Conservation (phyloP, 2,113 vertebrate species). For the Malurus elegans region DNA sequence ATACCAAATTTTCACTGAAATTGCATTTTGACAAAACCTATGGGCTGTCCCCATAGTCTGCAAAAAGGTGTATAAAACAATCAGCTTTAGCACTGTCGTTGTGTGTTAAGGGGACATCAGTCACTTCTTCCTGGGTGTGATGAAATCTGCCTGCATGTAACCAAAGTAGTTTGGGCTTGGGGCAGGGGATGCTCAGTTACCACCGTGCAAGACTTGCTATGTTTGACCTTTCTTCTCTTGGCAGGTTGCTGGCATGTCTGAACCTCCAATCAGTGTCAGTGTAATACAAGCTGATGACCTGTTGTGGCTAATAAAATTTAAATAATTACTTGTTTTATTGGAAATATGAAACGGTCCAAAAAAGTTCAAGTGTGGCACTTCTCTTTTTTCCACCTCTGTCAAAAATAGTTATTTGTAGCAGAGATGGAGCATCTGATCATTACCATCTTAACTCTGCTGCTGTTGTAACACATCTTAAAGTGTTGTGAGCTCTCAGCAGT, state of each 20-base stretch:
- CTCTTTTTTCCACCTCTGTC: background rate
- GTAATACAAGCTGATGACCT: background rate
- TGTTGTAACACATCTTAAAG: background rate
- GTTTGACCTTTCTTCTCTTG: slow-evolving; percentile 23
- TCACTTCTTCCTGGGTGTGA: background rate
- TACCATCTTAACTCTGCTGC: background rate
- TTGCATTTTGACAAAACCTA: background rate
- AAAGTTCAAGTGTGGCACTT: background rate
- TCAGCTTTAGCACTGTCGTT: background rate
- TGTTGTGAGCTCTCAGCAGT: background rate
- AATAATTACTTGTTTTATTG: background rate
- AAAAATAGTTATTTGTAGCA: background rate
- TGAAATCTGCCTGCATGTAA: background rate
- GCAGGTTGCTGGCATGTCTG: slow-evolving; percentile 33
- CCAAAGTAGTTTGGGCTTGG: background rate
- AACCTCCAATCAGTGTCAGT: background rate
- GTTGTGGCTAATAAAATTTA: slow-evolving; percentile 50
- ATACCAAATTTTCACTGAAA: background rate
- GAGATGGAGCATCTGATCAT: background rate
- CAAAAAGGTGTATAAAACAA: background rate
- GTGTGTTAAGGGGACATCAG: background rate
- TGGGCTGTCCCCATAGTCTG: background rate
- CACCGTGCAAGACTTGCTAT: background rate
- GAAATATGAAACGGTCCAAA: background rate
- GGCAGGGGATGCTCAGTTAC: background rate